phyloP scores from a whole-genome alignment of 2,797 vertebrate genomes.

The Poecilia gillii region DNA sequence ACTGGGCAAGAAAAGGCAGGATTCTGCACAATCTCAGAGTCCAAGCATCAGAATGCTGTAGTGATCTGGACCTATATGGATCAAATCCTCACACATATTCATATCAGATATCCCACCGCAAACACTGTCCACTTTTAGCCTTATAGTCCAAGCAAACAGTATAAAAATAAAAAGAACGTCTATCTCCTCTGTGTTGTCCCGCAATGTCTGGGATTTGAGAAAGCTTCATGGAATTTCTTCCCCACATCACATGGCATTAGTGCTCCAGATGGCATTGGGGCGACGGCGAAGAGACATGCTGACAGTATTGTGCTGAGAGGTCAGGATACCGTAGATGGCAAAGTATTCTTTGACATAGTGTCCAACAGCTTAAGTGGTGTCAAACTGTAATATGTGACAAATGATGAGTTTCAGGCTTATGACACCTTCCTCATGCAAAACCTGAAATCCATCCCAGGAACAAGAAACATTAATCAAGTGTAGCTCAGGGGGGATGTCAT shows the following conservation, averaged over 20 bases:
- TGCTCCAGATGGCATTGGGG: too few species aligned
- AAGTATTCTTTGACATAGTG: not conserved
- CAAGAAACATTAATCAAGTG: not conserved
- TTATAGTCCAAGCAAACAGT: too few species aligned
- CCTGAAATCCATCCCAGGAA: not conserved
- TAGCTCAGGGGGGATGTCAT: not conserved
- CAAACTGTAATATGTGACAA: not conserved
- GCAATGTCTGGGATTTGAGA: too few species aligned
- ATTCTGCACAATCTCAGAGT: too few species aligned
- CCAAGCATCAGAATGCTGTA: not conserved
- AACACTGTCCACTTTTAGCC: not conserved
- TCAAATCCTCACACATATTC: conserved; percentile 2
- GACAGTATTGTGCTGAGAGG: not conserved
- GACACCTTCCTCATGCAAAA: not conserved
- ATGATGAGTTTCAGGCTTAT: not conserved
- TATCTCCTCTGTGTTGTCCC: too few species aligned
- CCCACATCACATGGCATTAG: too few species aligned
- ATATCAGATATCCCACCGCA: not conserved
- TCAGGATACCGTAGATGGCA: not conserved
- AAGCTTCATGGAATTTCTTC: too few species aligned
- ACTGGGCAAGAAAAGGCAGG: too few species aligned
- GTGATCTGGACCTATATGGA: not conserved
- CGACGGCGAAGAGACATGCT: not conserved
- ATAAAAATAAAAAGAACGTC: too few species aligned
- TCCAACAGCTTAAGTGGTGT: not conserved